A percentile compares a stretch with the other conserved stretches of the same genome.
Evolutionary conservation across 1,140 invertebrate species (phyloP).

Genomic region (Procambarus clarkii): DNA sequence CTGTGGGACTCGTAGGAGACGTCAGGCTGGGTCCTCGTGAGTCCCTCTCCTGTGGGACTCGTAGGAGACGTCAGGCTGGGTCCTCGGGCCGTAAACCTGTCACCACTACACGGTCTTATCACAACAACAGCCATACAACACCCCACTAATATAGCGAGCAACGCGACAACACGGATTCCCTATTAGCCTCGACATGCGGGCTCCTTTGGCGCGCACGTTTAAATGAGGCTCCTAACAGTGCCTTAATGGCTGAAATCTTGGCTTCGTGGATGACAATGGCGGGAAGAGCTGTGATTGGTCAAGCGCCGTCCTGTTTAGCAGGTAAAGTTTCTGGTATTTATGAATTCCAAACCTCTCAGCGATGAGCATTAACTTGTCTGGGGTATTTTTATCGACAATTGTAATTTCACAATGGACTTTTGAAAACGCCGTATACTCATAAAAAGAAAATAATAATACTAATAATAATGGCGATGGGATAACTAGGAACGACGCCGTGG

Average conservation of each 20-base stretch:
- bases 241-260: conserved; percentile 7
- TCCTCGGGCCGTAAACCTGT: conserved; percentile 38
- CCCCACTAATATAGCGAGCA: conserved; percentile 49
- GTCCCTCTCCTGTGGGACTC: not conserved
- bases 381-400: conserved; percentile 5
- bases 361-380: not conserved
- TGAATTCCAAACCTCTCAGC: conserved; percentile 35
- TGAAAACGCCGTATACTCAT: conserved; percentile 2
- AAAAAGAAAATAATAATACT: too few species aligned
- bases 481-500: not conserved
- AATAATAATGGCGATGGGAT: not conserved
- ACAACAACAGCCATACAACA: conserved; percentile 60
- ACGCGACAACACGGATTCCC: conserved; percentile 45
- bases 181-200: conserved; percentile 46
- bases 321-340: not conserved
- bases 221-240: conserved; percentile 29
- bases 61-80: not conserved
- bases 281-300: conserved; percentile 19
- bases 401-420: conserved; percentile 6
- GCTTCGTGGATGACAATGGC: conserved; percentile 4
- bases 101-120: conserved; percentile 48
- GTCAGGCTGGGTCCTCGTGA: not conserved
- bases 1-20: not conserved
- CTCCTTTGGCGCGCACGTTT: not conserved
- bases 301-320: not conserved